Conservation (phyloP, 2,113 vertebrate species). For the Sapajus apella region DNA sequence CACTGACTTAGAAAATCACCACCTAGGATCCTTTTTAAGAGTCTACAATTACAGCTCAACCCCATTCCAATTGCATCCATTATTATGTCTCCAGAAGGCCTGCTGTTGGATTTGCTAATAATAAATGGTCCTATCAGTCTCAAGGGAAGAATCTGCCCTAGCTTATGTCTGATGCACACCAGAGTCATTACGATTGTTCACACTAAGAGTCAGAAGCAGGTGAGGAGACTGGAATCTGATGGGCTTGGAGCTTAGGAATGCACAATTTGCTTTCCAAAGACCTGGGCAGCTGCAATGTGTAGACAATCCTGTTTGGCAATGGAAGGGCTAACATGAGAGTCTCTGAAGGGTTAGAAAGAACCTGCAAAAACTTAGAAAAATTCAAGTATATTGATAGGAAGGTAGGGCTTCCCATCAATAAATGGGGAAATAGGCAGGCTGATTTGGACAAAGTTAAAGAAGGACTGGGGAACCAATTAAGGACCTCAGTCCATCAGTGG, state of each 20-base stretch:
- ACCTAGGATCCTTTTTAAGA: not conserved
- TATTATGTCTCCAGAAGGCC: not conserved
- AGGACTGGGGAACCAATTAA: not conserved
- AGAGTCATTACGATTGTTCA: not conserved
- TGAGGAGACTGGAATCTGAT: not conserved
- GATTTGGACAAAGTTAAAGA: not conserved
- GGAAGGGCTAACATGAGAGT: not conserved
- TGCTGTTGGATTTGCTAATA: not conserved
- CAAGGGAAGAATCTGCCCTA: not conserved
- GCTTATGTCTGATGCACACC: not conserved
- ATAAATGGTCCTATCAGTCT: not conserved
- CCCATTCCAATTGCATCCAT: not conserved
- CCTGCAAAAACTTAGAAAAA: not conserved
- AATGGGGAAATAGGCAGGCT: not conserved
- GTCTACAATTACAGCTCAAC: not conserved
- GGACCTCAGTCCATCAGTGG: not conserved
- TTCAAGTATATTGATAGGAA: not conserved
- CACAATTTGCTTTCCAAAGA: not conserved
- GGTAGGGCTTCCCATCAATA: not conserved
- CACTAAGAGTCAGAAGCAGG: not conserved
- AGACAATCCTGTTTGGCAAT: not conserved
- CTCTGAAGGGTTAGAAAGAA: not conserved
- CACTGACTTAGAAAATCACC: slow-evolving; percentile 23
- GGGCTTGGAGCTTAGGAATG: not conserved
- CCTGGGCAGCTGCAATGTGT: not conserved